Percentiles rank a stretch among this genome's conserved stretches.
Conservation (phyloP, 2,888 invertebrate species). For the Drosophila rellima region DNA sequence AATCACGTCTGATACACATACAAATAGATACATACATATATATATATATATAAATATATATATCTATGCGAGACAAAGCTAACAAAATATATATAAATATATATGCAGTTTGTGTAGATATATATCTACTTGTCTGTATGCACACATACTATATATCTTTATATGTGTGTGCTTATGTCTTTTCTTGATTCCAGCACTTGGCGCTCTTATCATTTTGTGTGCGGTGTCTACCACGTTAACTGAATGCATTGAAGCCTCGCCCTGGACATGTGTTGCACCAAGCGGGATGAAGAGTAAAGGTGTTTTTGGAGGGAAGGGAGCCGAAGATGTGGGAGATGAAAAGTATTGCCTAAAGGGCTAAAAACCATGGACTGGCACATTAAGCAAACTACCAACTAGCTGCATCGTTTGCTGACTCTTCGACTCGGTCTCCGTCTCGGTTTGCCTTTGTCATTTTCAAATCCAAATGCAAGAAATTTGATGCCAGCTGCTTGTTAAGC, state of each 20-base stretch:
- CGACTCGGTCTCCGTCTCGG: not conserved
- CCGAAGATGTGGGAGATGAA: not conserved
- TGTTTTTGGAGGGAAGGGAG: not conserved
- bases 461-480: constrained; percentile 77
- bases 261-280: constrained; percentile 55
- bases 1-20: constrained; percentile 73
- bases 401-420: constrained; percentile 14
- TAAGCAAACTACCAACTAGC: constrained; percentile 54
- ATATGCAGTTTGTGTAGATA: constrained; percentile 3
- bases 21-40: constrained; percentile 24
- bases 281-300: not conserved
- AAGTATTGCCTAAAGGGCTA: constrained; percentile 47
- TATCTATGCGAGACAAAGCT: constrained; percentile 21
- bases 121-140: constrained; percentile 6
- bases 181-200: constrained; percentile 65
- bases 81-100: constrained; percentile 6
- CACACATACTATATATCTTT: not conserved
- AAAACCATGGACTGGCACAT: constrained; percentile 40
- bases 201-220: constrained; percentile 64
- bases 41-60: constrained; percentile 40
- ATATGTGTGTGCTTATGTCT: constrained; percentile 35
- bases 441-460: constrained; percentile 71
- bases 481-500: constrained; percentile 78
- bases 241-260: constrained; percentile 40
- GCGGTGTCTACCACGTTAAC: constrained; percentile 40